Evolutionary conservation across 2,113 vertebrate genomes (phyloP).

Genomic region (Hippocampus barbouri): DNA sequence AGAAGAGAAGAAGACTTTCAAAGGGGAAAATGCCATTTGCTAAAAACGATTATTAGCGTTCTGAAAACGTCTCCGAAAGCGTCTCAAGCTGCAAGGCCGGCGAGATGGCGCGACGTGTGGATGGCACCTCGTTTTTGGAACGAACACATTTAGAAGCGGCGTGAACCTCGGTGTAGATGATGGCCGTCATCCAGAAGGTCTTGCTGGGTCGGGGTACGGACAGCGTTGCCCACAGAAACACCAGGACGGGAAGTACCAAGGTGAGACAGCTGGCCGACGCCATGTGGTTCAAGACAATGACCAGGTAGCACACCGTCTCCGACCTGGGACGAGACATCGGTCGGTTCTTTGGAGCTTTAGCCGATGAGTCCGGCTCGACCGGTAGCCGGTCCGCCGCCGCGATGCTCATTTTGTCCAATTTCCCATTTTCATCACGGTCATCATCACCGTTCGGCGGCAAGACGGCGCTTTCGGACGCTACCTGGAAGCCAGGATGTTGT

Average conservation of each 20-base stretch:
- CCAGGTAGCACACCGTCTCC: conserved; percentile 94
- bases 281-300: conserved; percentile 98
- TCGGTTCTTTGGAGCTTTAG: too few relatives aligned
- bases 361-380: too few relatives aligned
- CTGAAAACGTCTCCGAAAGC: too few relatives aligned
- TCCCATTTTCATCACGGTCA: too few relatives aligned
- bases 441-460: background rate
- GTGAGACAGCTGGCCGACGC: conserved; percentile 89
- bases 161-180: conserved; percentile 93
- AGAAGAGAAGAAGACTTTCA: background rate
- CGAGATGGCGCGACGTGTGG: background rate
- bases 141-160: background rate
- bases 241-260: conserved; percentile 88
- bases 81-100: too few relatives aligned
- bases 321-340: conserved; percentile 69
- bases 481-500: conserved; percentile 81
- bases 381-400: too few relatives aligned
- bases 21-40: too few relatives aligned
- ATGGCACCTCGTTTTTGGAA: too few relatives aligned
- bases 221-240: conserved; percentile 98
- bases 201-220: conserved; percentile 94
- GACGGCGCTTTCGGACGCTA: background rate
- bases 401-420: too few relatives aligned
- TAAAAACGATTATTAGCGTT: too few relatives aligned
- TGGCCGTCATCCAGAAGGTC: conserved; percentile 98